Evolutionary conservation across 2,888 invertebrate genomes (phyloP), one percentile per base, ranked within the genome.

Genomic region (Dione vanillae): DNA sequence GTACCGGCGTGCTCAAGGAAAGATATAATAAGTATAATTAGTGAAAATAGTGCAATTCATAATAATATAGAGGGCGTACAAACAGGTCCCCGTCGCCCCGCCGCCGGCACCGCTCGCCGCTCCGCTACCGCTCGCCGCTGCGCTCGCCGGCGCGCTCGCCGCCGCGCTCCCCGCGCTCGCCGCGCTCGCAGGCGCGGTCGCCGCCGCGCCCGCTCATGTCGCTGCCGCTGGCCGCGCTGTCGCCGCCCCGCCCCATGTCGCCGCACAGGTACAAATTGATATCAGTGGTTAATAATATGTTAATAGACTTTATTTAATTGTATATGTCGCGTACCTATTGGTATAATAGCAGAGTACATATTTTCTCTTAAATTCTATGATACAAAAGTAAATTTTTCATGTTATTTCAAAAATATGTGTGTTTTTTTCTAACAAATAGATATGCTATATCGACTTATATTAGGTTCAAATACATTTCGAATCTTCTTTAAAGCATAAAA

Each of bases 101-200:
- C 0, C 91, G 94, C n/a, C 88, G 92, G 2, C 88, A 88, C 77
- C 90, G 89, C 66, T 91, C 92, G 27, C 91, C 87, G 70, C 70
- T 84, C 76, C 86, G 94, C 56, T 94, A 90, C 84, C 89, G 94
- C 66, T 92, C 94, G 20, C 94, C 94, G 69, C 77, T 88, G 72
- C 86, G 91, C 65, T 90, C 90, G 71, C 88, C 92, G 64, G 67
- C 67, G 14, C 82, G 82, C 56, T 78, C 82, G 54, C 78, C 82
- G 72, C 67, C 40, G 11, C 80, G 79, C 45, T 79, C 82, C 56
- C 82, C 81, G 6, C 51, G 51, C 51, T 51, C 51, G 69, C 73
- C 62, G 16, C 82, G 80, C 47, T 79, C 82, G 49, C 80, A 81
- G 69, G 76, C 74, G 27, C 87, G 92, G 43, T 90, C 80, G 37